Evolutionary conservation across 1,140 invertebrate genomes (phyloP), one percentile per base, ranked within the genome.

Genomic region (Pseudobourletiella spinata): DNA sequence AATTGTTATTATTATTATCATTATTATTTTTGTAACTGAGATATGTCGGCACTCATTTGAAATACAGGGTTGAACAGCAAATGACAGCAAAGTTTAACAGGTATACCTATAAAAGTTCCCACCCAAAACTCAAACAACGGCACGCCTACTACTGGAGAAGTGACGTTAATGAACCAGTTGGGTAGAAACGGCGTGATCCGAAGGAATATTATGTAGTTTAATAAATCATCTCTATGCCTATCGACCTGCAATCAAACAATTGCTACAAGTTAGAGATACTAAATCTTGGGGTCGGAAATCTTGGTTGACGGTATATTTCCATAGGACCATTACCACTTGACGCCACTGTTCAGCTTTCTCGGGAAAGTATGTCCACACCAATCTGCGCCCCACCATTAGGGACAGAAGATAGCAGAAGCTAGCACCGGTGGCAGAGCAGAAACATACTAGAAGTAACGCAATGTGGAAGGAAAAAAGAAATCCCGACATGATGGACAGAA

Each of bases 91-190:
- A n/a, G n/a, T n/a, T n/a, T n/a, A n/a, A n/a, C n/a, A n/a, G n/a
- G n/a, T n/a, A 28, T 28, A 84, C 83, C 86, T 35, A 86, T 61
- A 71, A 88, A 86, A 64, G 97, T 99, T 59, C 96, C 97, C 44
- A 95, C 69, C 61, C 90, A 91, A 78, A 99, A 99, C 43, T 92
- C 91, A 55, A 82, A 66, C 43, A 98, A 74, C 20, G 95, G 93
- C 24, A 99, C 95, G 71, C 93, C 92, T 63, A 99, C 88, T 16
- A 99, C 87, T 28, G 97, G 97, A 64, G 95, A 91, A 2, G 89
- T 85, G 67, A 99, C 83, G 78, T 99, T 99, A 69, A 99, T 99
- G 76, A 99, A 98, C 97, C 97, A 99, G 77, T 99, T 99, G 3
- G 97, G 97, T 59, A 99, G 77, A 70, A 99, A 87, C 54, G 97